Percentiles rank a stretch among this genome's conserved stretches.
phyloP scores from a whole-genome alignment of 2,797 vertebrate genomes.

The Cirrhinus molitorella region DNA sequence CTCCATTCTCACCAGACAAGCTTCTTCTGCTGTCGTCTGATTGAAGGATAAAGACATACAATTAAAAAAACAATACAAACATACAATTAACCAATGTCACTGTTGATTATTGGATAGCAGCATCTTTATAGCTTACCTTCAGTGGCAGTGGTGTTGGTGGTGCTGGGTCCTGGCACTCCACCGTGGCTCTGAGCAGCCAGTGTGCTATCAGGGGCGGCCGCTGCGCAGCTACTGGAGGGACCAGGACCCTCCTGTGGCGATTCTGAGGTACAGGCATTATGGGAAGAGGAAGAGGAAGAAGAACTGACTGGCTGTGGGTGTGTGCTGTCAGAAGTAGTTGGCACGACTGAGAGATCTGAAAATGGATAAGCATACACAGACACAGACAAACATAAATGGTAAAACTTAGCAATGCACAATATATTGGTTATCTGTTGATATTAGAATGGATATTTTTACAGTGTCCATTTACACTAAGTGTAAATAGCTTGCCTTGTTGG shows the following conservation, averaged over 20 bases:
- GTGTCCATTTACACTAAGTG: too few species aligned
- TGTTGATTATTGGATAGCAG: neutral
- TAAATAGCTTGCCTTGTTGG: too few species aligned
- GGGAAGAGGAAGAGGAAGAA: constrained; percentile 85
- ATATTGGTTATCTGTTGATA: too few species aligned
- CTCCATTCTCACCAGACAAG: constrained; percentile 81
- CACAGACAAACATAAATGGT: constrained; percentile 24
- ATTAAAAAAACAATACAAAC: neutral
- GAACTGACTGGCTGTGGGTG: constrained; percentile 87
- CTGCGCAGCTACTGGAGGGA: constrained; percentile 84
- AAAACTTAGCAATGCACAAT: neutral
- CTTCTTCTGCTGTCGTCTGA: constrained; percentile 88
- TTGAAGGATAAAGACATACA: neutral
- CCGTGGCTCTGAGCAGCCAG: constrained; percentile 79
- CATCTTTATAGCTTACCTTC: constrained; percentile 79
- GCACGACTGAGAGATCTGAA: constrained; percentile 92
- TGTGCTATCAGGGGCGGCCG: constrained; percentile 80
- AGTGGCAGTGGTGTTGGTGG: constrained; percentile 69
- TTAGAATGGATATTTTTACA: neutral
- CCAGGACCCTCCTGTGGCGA: constrained; percentile 86
- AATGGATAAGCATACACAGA: constrained; percentile 16
- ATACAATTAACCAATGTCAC: neutral
- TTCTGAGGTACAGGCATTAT: constrained; percentile 94
- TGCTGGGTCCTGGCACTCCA: constrained; percentile 74
- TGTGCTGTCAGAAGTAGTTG: constrained; percentile 89